A percentile compares a stretch with the other conserved stretches of the same genome.
Evolutionary conservation across 1,140 invertebrate genomes (phyloP).

Genomic region (Bursaphelenchus mucronatus): DNA sequence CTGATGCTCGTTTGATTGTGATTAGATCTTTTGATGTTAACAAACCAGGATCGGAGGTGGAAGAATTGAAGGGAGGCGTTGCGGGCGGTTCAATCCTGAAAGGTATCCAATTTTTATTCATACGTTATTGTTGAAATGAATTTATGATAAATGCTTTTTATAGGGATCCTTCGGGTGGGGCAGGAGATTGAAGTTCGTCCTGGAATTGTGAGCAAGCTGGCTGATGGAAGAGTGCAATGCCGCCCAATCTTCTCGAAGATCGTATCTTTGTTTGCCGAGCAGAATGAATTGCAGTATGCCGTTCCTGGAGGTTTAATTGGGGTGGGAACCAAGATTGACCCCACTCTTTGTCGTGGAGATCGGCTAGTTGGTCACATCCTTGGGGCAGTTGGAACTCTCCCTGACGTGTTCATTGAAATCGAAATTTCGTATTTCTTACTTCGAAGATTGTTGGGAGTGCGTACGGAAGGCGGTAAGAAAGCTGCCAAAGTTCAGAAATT

Average conservation of each 20-base stretch:
- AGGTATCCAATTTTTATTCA: slow-evolving; percentile 65
- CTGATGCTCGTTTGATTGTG: slow-evolving; percentile 91
- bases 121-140: slow-evolving; percentile 12
- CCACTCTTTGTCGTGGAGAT: slow-evolving; percentile 93
- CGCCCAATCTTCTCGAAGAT: slow-evolving; percentile 92
- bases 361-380: slow-evolving; percentile 87
- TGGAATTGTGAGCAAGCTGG: slow-evolving; percentile 84
- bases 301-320: slow-evolving; percentile 90
- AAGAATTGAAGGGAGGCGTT: slow-evolving; percentile 94
- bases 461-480: slow-evolving; percentile 97
- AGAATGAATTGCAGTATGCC: slow-evolving; percentile 96
- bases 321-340: slow-evolving; percentile 98
- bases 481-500: slow-evolving; percentile 85
- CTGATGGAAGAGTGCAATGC: slow-evolving; percentile 89
- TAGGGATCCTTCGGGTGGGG: slow-evolving; percentile 67
- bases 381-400: slow-evolving; percentile 90
- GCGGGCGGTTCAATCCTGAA: slow-evolving; percentile 94
- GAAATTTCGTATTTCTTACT: slow-evolving; percentile 97
- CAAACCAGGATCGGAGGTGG: slow-evolving; percentile 97
- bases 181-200: slow-evolving; percentile 73
- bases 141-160: slow-evolving; percentile 16
- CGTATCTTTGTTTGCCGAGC: slow-evolving; percentile 95
- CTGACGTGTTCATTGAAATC: slow-evolving; percentile 93
- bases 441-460: slow-evolving; percentile 86
- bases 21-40: slow-evolving; percentile 99